Base-by-base conservation (phyloP, 2,888 invertebrate species). In the Sericinus montela region DNA sequence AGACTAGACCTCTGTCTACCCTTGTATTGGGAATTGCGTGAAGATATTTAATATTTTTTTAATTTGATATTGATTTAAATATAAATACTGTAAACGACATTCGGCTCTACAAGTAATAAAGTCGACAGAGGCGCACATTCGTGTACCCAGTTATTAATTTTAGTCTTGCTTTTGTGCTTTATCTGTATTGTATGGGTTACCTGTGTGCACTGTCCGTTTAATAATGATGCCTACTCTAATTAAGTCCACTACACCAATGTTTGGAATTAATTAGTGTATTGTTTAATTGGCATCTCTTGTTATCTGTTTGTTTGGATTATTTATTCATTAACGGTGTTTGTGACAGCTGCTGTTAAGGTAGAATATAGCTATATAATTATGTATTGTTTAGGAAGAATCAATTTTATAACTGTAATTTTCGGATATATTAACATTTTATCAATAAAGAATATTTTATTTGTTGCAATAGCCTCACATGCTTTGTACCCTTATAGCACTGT, bases 281-380 rank as follows among this genome's bases (percentile, higher is more conserved):
- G 87, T 88, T 87, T 87, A 88, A 88, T 87, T 87, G 87, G 86
- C 85, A 85, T 88, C 86, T 88, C 86, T 86, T 87, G 87, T 88
- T 87, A 87, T 87, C 84, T 87, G 85, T 86, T 84, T 84, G 80
- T 83, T 82, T 78, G 80, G 81, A 81, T 85, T 87, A 87, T 87
- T 87, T 86, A 87, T 84, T 87, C 82, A 87, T 86, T 87, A 87
- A 82, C 74, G 73, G 76, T 80, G 79, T 81, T 83, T 80, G 82
- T 84, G 81, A 80, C 79, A 79, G 79, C 73, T 67, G 73, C 73
- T 75, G 74, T 67, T 70, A 70, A 75, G 69, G 70, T 65, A 67
- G 72, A 67, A 60, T 64, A 59, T 69, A 69, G 65, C 63, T 60
- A 56, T 52, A 58, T 56, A 65, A 63, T 62, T n/a, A n/a, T n/a